These are phyloP conservation scores for Fundulus diaphanus DNA, from an alignment of 2,797 vertebrate species.

Conservation along the genomic window DNA sequence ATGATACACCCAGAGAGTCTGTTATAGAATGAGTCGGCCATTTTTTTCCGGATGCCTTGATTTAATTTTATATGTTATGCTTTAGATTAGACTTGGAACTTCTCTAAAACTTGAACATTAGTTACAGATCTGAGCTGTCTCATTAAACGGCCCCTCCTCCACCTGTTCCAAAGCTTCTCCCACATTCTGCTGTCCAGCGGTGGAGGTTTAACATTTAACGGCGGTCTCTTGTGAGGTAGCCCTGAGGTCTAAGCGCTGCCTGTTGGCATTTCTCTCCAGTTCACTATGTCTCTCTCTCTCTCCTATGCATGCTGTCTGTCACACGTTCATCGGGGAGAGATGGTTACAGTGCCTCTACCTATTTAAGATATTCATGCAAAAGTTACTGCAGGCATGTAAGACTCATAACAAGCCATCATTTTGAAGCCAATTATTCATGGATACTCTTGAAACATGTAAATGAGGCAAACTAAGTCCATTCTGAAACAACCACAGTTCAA, in stretches of 20 bases:
- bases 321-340: slow-evolving; percentile 2
- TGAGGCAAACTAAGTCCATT: no score
- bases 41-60: not conserved
- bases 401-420: not conserved
- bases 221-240: slow-evolving; percentile 19
- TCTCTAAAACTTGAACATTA: not conserved
- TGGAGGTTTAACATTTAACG: slow-evolving; percentile 33
- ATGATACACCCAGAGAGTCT: not conserved
- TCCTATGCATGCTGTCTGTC: slow-evolving; percentile 16
- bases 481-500: no score
- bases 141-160: slow-evolving; percentile 4
- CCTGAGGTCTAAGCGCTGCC: slow-evolving; percentile 41
- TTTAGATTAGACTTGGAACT: not conserved
- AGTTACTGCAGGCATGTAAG: not conserved
- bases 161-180: slow-evolving; percentile 7
- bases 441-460: not conserved
- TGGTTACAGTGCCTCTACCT: slow-evolving; percentile 1
- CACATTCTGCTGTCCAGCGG: slow-evolving; percentile 24
- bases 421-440: not conserved
- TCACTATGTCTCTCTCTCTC: slow-evolving; percentile 1
- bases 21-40: not conserved
- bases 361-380: slow-evolving; percentile 8
- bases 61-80: not conserved
- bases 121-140: slow-evolving; percentile 7
- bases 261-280: slow-evolving; percentile 20